Evolutionary conservation across 2,888 invertebrate species (phyloP), one percentile per base, ranked within the genome.

Genomic region (Aporophyla nigra): DNA sequence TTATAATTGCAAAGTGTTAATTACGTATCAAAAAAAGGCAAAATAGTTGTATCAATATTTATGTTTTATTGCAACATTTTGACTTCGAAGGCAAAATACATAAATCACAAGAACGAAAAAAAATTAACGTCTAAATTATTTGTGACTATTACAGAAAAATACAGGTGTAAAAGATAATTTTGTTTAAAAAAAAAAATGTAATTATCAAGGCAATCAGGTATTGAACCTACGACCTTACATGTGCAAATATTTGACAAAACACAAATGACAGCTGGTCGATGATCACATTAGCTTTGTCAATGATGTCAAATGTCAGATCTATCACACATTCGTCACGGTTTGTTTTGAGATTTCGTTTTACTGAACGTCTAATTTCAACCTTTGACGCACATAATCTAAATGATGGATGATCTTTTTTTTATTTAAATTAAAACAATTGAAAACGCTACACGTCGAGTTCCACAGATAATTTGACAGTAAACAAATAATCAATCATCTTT

Each of bases 261-360:
- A 80, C 68, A 86, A 77, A 78, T 67, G 73, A 65, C 5, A 66
- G 46, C 69, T 83, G 88, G 83, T 86, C 69, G 73, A 82, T 82
- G 85, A 75, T 66, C 70, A 59, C 79, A 81, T 81, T 68, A 80
- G 59, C 82, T 81, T 69, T 85, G 83, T 86, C 88, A 85, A 85
- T 81, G 68, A 76, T 71, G 81, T 74, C 80, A 86, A 87, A 88
- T 82, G 84, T 87, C 84, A 82, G 56, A 82, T 82, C 82, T 78
- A 82, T 85, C 85, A 84, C 65, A 43, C 54, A 84, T 88, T 85
- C 82, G 83, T 84, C 85, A 82, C 75, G 85, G 75, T 72, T 59
- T 54, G 80, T 85, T 87, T 80, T 62, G 63, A 81, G 63, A 78
- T 77, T 74, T 69, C 40, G 63, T 74, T 84, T 77, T 67, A 80